Evolutionary conservation across 2,888 invertebrate species (phyloP).

Genomic region (Drosophila melanosoma): DNA sequence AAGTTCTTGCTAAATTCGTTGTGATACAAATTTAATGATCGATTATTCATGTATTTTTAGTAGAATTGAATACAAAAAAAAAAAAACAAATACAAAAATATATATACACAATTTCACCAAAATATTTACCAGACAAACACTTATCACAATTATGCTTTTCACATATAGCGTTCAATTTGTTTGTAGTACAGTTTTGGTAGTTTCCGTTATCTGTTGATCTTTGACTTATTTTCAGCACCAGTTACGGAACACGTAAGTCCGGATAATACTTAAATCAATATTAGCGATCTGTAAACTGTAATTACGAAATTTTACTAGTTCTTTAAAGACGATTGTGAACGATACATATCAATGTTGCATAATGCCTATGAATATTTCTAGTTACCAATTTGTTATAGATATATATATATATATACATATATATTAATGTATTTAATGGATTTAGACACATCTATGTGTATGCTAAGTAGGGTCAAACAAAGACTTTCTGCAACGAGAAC

Average conservation of each 20-base stretch:
- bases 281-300: constrained; percentile 11
- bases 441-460: constrained; percentile 32
- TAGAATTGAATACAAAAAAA: constrained; percentile 60
- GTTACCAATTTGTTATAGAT: constrained; percentile 48
- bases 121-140: constrained; percentile 52
- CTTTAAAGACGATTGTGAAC: constrained; percentile 68
- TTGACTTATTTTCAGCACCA: constrained; percentile 19
- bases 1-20: constrained; percentile 79
- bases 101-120: constrained; percentile 61
- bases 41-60: constrained; percentile 78
- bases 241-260: constrained; percentile 56
- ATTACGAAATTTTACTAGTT: constrained; percentile 27
- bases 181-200: constrained; percentile 34
- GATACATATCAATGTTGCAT: constrained; percentile 76
- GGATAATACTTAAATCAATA: constrained; percentile 12
- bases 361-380: constrained; percentile 63
- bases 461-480: constrained; percentile 57
- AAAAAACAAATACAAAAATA: constrained; percentile 12
- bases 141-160: constrained; percentile 38
- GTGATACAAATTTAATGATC: constrained; percentile 78
- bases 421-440: constrained; percentile 2
- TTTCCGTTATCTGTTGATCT: constrained; percentile 5
- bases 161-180: constrained; percentile 21
- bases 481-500: constrained; percentile 84
- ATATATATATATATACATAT: background rate